Evolutionary conservation across 1,140 invertebrate species (phyloP).

Genomic region (Ceratitis capitata): DNA sequence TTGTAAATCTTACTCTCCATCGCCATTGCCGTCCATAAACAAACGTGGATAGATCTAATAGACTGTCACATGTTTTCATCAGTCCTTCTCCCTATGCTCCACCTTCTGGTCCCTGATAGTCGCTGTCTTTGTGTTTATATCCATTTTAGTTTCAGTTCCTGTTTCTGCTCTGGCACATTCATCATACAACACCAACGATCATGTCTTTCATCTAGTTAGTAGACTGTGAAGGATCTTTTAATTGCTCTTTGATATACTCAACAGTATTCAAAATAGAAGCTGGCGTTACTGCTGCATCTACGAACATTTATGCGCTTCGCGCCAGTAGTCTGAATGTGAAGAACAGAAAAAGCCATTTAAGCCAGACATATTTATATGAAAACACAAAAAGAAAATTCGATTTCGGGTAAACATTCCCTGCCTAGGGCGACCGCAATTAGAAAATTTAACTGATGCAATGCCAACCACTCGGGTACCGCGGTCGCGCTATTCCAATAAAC

Average conservation of each 20-base stretch:
- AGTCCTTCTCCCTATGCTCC: constrained; percentile 65
- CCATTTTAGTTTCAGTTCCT: too few species aligned
- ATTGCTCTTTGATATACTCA: background rate
- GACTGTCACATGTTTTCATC: constrained; percentile 78
- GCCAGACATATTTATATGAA: background rate
- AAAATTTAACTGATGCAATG: too few species aligned
- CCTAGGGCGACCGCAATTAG: too few species aligned
- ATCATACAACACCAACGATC: background rate
- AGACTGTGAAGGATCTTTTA: background rate
- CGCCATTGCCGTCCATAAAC: constrained; percentile 77
- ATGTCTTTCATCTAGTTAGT: background rate
- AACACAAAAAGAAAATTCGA: background rate
- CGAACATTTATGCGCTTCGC: background rate
- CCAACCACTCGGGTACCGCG: too few species aligned
- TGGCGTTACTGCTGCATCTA: background rate
- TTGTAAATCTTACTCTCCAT: constrained; percentile 78
- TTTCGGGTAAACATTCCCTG: background rate
- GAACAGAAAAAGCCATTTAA: background rate
- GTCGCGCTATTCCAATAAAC: too few species aligned
- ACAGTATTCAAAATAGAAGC: background rate
- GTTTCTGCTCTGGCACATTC: background rate
- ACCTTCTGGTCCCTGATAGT: background rate
- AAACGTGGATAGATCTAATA: constrained; percentile 84
- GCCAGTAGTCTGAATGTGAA: background rate
- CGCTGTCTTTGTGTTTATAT: too few species aligned